Evolutionary conservation across 1,140 invertebrate genomes (phyloP), one percentile per base, ranked within the genome.

Genomic region (Riptortus pedestris): DNA sequence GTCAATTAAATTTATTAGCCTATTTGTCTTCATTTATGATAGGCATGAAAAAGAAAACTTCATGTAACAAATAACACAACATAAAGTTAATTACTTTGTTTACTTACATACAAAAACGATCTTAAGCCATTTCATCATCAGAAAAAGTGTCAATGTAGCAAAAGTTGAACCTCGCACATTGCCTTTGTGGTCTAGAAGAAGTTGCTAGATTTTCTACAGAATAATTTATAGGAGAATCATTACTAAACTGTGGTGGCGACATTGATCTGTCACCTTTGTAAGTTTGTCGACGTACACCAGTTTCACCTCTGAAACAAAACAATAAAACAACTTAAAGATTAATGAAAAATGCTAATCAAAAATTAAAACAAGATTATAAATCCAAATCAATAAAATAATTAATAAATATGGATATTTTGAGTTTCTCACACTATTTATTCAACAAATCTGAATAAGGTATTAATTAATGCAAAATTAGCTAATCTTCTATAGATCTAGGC

Each of bases 101-200:
- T n/a, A n/a, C n/a, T n/a, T n/a, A n/a, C n/a, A n/a, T n/a, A n/a
- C n/a, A n/a, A n/a, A n/a, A n/a, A n/a, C n/a, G n/a, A n/a, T n/a
- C n/a, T 59, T 33, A 59, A 31, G 57, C 24, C 57, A 59, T 65
- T 51, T 71, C 68, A 33, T 72, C 71, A 27, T 72, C 71, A 62
- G 68, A 67, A 43, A 70, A 69, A 27, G 66, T 67, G 29, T 72
- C 70, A n/a, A 71, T 67, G 55, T 71, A 72, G 58, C 69, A 69
- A 52, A 70, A 72, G 4, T 68, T 69, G 24, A 72, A 69, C 16
- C 68, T 68, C 38, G 70, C 70, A 52, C 71, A 72, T 43, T 72
- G 71, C 0, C 71, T 65, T 61, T 70, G 69, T 11, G 71, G 71
- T n/a, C 71, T 48, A 16, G 67, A 58, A 51, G 67, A 68, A 22